These are phyloP conservation scores for Thaumatotibia leucotreta DNA, from an alignment of 1,140 invertebrate species.

Conservation along the genomic window DNA sequence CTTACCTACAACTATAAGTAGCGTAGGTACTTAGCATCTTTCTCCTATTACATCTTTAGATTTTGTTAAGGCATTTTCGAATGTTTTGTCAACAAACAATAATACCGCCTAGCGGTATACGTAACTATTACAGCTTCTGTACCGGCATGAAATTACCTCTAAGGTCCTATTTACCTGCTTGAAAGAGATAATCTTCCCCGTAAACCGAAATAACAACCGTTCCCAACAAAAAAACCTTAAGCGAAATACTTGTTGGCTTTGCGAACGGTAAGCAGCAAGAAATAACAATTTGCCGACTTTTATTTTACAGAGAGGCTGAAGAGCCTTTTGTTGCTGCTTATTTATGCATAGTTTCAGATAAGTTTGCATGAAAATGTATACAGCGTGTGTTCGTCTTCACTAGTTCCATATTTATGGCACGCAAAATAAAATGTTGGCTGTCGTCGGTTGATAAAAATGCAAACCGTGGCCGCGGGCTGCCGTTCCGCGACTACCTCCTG, in stretches of 20 bases:
- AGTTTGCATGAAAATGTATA: slow-evolving; percentile 63
- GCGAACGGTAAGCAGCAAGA: slow-evolving; percentile 9
- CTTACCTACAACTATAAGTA: no score
- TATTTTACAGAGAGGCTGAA: slow-evolving; percentile 23
- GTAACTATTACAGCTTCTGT: not conserved
- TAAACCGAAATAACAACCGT: slow-evolving; percentile 12
- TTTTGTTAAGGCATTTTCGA: not conserved
- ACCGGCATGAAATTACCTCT: not conserved
- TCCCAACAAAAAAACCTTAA: slow-evolving; percentile 9
- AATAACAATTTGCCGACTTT: slow-evolving; percentile 21
- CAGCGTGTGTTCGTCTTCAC: slow-evolving; percentile 50
- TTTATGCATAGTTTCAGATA: slow-evolving; percentile 72
- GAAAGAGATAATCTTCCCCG: slow-evolving; percentile 6
- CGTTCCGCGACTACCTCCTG: slow-evolving; percentile 4
- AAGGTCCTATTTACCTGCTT: not conserved
- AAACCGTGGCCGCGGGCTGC: slow-evolving; percentile 59
- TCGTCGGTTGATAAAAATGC: slow-evolving; percentile 71
- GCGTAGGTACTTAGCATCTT: no score
- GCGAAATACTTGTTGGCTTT: slow-evolving; percentile 13
- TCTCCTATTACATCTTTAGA: not conserved
- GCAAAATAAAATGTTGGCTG: slow-evolving; percentile 68
- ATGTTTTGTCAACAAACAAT: not conserved
- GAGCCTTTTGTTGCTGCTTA: slow-evolving; percentile 44
- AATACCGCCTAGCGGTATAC: not conserved
- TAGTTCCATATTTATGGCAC: slow-evolving; percentile 70